Conservation (phyloP, 2,113 vertebrate genomes). For the Larimichthys crocea region DNA sequence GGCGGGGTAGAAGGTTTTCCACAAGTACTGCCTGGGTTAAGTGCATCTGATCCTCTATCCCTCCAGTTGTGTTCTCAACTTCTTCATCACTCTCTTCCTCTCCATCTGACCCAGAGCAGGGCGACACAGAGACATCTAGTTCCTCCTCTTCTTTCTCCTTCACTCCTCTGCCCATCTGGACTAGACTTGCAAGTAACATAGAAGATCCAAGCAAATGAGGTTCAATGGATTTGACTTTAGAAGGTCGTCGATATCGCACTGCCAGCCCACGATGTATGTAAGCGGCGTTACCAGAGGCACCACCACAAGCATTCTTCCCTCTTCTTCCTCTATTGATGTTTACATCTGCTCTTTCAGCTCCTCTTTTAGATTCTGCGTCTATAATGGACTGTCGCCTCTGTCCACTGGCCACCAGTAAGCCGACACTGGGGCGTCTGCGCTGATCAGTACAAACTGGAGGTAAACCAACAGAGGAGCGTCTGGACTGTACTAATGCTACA, state of each 20-base stretch:
- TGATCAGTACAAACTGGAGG: constrained; percentile 78
- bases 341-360: background rate
- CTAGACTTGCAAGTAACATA: constrained; percentile 83
- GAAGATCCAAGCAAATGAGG: constrained; percentile 84
- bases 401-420: constrained; percentile 55
- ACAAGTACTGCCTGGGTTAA: background rate
- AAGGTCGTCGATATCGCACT: constrained; percentile 63
- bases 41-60: constrained; percentile 15
- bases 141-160: constrained; percentile 22
- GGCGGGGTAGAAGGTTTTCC: constrained; percentile 48
- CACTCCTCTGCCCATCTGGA: constrained; percentile 74
- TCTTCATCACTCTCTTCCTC: constrained; percentile 39
- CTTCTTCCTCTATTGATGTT: constrained; percentile 8
- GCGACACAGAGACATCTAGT: constrained; percentile 42
- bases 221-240: constrained; percentile 62
- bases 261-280: constrained; percentile 82
- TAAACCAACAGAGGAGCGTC: constrained; percentile 86
- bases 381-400: constrained; percentile 46
- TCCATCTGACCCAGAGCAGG: constrained; percentile 57
- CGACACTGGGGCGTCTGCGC: constrained; percentile 70
- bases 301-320: background rate
- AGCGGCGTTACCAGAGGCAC: constrained; percentile 82
- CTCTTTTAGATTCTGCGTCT: constrained; percentile 13
- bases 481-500: constrained; percentile 76
- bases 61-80: background rate